Evolutionary conservation across 2,113 vertebrate genomes (phyloP).

Genomic region (Tenrec ecaudatus): DNA sequence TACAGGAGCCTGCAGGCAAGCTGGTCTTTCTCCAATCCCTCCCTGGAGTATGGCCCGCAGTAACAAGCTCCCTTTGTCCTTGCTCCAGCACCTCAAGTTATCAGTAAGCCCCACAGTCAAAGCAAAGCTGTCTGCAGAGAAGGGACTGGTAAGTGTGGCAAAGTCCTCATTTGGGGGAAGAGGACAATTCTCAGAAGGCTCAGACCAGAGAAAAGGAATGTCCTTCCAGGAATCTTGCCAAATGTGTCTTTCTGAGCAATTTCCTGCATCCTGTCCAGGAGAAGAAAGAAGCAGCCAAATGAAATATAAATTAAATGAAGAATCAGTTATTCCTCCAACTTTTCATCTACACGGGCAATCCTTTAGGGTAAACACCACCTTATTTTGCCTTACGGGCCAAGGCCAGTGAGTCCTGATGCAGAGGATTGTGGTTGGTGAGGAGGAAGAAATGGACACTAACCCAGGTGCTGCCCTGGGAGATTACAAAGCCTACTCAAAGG

Average conservation of each 20-base stretch:
- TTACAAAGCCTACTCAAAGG: conserved; percentile 6
- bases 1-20: background rate
- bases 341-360: background rate
- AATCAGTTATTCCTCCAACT: background rate
- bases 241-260: conserved; percentile 58
- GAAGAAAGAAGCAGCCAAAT: conserved; percentile 38
- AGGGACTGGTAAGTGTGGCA: background rate
- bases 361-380: background rate
- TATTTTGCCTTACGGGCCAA: background rate
- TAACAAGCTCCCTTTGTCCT: conserved; percentile 38
- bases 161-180: background rate
- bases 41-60: background rate
- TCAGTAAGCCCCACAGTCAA: conserved; percentile 28
- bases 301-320: conserved; percentile 40
- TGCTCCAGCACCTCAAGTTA: background rate
- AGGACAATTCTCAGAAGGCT: conserved; percentile 31
- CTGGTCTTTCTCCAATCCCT: background rate
- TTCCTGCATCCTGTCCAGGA: background rate
- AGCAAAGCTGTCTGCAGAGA: background rate
- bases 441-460: background rate
- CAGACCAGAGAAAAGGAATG: background rate
- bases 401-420: background rate
- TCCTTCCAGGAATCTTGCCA: conserved; percentile 9
- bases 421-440: background rate
- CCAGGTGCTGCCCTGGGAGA: background rate